These are phyloP conservation scores for Miniopterus natalensis DNA, from an alignment of 2,113 vertebrate species.

Conservation along the genomic window DNA sequence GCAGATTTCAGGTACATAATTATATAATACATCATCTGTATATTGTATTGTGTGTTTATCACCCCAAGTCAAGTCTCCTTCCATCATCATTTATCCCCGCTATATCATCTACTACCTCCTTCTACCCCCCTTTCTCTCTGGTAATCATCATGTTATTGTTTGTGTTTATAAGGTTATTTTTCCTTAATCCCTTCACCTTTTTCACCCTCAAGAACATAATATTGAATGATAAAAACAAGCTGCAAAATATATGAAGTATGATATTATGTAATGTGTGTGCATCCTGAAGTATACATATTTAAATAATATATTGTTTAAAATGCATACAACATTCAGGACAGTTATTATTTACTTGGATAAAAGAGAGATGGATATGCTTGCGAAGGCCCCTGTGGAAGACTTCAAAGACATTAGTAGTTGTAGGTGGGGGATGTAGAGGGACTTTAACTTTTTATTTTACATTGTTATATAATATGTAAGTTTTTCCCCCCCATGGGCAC, in stretches of 20 bases:
- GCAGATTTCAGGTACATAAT: no score
- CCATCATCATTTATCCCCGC: no score
- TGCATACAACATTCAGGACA: background rate
- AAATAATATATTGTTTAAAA: slow-evolving; percentile 6
- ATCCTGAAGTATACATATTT: background rate
- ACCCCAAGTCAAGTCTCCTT: no score
- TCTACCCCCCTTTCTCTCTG: no score
- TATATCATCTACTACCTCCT: no score
- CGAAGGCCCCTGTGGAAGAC: background rate
- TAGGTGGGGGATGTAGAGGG: background rate
- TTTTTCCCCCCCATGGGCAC: background rate
- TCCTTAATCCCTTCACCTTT: background rate
- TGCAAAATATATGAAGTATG: background rate
- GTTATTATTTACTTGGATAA: background rate
- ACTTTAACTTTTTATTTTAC: background rate
- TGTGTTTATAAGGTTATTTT: no score
- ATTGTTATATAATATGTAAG: background rate
- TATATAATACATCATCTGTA: no score
- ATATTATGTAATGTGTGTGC: background rate
- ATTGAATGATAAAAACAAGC: background rate
- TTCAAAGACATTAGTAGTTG: background rate
- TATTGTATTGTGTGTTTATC: no score
- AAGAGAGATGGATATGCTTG: background rate
- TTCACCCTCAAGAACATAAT: background rate
- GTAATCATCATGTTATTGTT: no score